Base-by-base conservation (phyloP, 2,113 vertebrate species). In the Prochilodus magdalenae region DNA sequence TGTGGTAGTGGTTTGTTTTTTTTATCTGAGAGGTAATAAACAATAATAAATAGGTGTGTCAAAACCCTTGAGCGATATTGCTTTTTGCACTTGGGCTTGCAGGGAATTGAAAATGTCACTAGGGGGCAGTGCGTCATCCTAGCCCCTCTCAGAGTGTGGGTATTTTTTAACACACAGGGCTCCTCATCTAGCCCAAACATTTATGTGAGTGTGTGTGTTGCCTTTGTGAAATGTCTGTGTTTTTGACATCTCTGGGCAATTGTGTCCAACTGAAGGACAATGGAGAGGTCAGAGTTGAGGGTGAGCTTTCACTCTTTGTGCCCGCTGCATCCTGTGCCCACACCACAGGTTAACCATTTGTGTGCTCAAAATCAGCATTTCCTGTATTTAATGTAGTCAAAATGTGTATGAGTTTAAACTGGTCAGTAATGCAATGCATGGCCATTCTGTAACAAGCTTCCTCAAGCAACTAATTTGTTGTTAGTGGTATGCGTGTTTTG, bases 121-220 rank as follows among this genome's bases (percentile, higher is more conserved):
- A 86, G 85, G 85, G 73, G 85, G 85, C 85, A 81, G 85, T 83
- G 69, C 16, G 29, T 86, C 81, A 73, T 76, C 51, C 67, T 69
- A 36, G 77, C 73, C n/a, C 66, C 40, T 40, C 26, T 24, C 47
- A 47, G 22, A 73, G 66, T 60, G n/a, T 77, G 27, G 49, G 66
- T 20, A 79, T 49, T 24, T 73, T 71, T 75, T 71, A 10, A 70
- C 67, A 77, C 65, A 79, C 20, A 22, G 55, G 27, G 40, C 73
- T 73, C 62, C 55, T 79, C 20, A 80, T 76, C 51, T 24, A 66
- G 53, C 55, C 30, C 47, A 79, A 73, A 82, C 77, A 18, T 67
- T 11, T 33, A 18, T 67, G 30, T 67, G 22, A n/a, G 20, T 26
- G 18, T 57, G 20, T 73, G 70, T 53, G 71, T 18, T 75, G 22